phyloP scores from a whole-genome alignment of 2,113 vertebrate species.

The Gopherus evgoodei region DNA sequence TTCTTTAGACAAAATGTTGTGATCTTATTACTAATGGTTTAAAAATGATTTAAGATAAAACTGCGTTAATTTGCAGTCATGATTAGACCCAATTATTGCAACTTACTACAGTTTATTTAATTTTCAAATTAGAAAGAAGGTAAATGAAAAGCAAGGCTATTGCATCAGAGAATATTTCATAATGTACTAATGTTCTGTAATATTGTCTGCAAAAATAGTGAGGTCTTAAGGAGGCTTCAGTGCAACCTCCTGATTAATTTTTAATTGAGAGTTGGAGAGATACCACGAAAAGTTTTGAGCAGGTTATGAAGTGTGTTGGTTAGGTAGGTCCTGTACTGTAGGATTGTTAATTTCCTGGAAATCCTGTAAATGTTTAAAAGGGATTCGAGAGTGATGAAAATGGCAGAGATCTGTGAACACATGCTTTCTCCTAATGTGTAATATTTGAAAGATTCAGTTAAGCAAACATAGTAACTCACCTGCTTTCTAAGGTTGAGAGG shows the following conservation, averaged over 20 bases:
- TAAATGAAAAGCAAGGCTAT: background rate
- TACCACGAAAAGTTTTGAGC: background rate
- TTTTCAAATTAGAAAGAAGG: background rate
- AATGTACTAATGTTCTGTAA: background rate
- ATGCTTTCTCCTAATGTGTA: rapidly evolving
- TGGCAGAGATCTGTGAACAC: background rate
- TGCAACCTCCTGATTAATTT: background rate
- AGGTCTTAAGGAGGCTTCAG: rapidly evolving
- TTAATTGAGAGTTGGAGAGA: background rate
- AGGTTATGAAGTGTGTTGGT: background rate
- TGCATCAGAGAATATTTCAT: background rate
- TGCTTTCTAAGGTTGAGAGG: background rate
- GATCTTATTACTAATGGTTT: background rate
- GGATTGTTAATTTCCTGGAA: background rate
- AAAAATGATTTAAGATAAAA: background rate
- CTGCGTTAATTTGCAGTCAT: background rate
- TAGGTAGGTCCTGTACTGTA: background rate
- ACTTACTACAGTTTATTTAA: background rate
- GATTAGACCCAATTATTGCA: background rate
- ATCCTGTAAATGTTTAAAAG: background rate
- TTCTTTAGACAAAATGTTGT: background rate
- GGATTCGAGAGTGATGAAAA: background rate
- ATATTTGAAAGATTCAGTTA: background rate
- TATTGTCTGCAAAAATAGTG: background rate
- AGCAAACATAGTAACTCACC: background rate